These are phyloP conservation scores for Blastomussa wellsi DNA, from an alignment of 92 coral and sea anemone species.

Conservation along the genomic window DNA sequence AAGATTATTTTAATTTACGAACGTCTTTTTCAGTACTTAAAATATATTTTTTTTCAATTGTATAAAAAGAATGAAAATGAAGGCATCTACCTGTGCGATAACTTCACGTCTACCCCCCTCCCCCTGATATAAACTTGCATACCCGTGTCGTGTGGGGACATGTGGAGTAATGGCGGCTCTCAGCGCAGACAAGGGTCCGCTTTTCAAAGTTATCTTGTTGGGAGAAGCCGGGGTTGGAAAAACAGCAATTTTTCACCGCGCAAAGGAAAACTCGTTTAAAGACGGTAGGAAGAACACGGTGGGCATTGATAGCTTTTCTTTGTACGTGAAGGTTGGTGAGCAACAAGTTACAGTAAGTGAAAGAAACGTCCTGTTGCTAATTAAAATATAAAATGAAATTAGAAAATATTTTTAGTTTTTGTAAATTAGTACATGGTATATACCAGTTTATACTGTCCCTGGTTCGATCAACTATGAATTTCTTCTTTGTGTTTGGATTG, in stretches of 20 bases:
- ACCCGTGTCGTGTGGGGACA: not conserved
- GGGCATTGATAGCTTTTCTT: slow-evolving; percentile 90
- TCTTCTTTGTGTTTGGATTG: too few relatives aligned
- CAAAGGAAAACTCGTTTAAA: slow-evolving; percentile 75
- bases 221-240: slow-evolving; percentile 97
- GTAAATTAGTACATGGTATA: too few relatives aligned
- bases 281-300: slow-evolving; percentile 61
- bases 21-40: too few relatives aligned
- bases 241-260: slow-evolving; percentile 82
- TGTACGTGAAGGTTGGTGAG: slow-evolving; percentile 75
- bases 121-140: not conserved
- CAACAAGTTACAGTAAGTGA: slow-evolving; percentile 81
- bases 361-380: too few relatives aligned
- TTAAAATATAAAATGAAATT: too few relatives aligned
- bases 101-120: not conserved
- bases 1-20: not conserved
- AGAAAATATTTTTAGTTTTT: not conserved
- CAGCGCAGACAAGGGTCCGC: slow-evolving; percentile 75
- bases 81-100: not conserved
- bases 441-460: too few relatives aligned
- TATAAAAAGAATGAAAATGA: not conserved
- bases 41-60: too few relatives aligned
- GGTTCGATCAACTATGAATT: too few relatives aligned
- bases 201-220: slow-evolving; percentile 85
- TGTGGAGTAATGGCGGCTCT: slow-evolving; percentile 62